Conservation (phyloP, 1,140 invertebrate species). For the Daktulosphaira vitifoliae region DNA sequence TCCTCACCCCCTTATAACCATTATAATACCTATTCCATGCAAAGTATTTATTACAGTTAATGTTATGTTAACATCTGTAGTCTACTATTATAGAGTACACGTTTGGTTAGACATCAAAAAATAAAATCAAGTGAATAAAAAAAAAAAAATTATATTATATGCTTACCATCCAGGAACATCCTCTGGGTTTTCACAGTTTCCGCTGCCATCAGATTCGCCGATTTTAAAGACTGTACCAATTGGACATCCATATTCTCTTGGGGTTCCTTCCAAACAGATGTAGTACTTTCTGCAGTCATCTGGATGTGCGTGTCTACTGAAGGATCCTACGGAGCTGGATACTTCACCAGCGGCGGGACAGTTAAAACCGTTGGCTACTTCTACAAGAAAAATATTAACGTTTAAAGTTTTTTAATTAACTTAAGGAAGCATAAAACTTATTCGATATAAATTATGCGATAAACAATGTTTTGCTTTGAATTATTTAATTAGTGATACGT, state of each 20-base stretch:
- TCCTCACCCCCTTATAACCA: too few species aligned
- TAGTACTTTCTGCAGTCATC: conserved; percentile 93
- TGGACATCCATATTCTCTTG: conserved; percentile 88
- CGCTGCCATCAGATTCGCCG: conserved; percentile 73
- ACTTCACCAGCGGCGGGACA: conserved; percentile 75
- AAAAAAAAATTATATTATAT: neutral
- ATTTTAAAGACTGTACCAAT: conserved; percentile 95
- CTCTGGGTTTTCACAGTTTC: conserved; percentile 87
- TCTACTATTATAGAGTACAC: too few species aligned
- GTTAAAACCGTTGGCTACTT: conserved; percentile 78
- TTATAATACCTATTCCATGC: too few species aligned
- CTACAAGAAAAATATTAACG: conserved; percentile 46
- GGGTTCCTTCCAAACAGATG: conserved; percentile 80
- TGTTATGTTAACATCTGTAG: too few species aligned
- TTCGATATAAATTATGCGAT: neutral
- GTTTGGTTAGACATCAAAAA: too few species aligned
- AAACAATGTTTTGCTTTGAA: neutral
- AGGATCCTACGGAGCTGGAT: conserved; percentile 67
- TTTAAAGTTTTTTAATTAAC: neutral
- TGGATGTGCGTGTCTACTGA: conserved; percentile 88
- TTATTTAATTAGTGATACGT: neutral
- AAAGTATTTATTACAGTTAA: too few species aligned
- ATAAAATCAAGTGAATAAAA: too few species aligned
- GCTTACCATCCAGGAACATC: conserved; percentile 91
- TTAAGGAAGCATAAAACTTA: too few species aligned